Percentiles rank a stretch among this genome's conserved stretches.
These are phyloP conservation scores for Agrochola lota DNA, from an alignment of 2,888 invertebrate genomes.

Conservation along the genomic window DNA sequence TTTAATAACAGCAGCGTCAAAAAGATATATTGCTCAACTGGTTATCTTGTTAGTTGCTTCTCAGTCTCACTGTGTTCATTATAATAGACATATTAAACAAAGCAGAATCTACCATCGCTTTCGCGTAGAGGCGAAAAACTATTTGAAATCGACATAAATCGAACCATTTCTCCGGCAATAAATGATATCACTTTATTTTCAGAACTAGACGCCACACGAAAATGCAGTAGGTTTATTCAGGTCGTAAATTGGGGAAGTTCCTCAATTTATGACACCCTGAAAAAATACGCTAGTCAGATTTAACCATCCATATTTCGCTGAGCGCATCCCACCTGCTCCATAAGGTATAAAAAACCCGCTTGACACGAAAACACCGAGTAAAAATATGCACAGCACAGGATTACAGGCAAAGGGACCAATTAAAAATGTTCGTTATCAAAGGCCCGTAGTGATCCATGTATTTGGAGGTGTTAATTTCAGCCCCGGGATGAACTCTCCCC, in stretches of 20 bases:
- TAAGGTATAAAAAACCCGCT: constrained; percentile 39
- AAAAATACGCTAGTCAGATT: constrained; percentile 20
- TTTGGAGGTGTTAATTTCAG: constrained; percentile 63
- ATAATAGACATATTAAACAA: background rate
- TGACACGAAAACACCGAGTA: constrained; percentile 32
- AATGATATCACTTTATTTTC: background rate
- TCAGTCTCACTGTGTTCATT: background rate
- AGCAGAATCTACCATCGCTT: background rate
- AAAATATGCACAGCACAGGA: constrained; percentile 47
- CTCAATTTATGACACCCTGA: constrained; percentile 16
- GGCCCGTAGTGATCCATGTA: constrained; percentile 42
- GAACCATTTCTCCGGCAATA: background rate
- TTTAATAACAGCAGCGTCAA: background rate
- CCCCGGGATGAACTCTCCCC: constrained; percentile 43
- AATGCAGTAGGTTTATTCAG: constrained; percentile 8
- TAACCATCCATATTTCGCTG: constrained; percentile 28
- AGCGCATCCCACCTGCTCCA: constrained; percentile 29
- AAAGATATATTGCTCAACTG: no score
- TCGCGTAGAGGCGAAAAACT: background rate
- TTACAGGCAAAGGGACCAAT: constrained; percentile 52
- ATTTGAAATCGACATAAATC: background rate
- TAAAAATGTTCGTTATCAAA: constrained; percentile 62
- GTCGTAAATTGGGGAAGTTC: constrained; percentile 15
- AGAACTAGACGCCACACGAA: background rate
- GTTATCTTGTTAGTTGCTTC: background rate